These are phyloP conservation scores for Shinisaurus crocodilurus DNA, from an alignment of 2,113 vertebrate genomes.

Conservation along the genomic window DNA sequence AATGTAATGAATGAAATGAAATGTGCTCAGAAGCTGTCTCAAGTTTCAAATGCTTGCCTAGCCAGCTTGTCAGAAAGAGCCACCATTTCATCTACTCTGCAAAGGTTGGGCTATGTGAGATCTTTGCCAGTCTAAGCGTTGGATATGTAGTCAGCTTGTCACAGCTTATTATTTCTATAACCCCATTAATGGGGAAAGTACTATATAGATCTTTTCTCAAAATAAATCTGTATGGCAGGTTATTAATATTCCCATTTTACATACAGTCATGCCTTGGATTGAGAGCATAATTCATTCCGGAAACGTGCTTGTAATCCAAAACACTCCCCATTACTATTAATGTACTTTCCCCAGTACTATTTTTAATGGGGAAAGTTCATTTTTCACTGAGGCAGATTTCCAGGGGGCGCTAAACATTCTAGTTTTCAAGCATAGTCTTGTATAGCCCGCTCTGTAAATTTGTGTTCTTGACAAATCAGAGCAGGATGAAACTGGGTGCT, in stretches of 20 bases:
- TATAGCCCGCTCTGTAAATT: neutral
- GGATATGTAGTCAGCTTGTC: no score
- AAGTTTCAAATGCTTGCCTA: neutral
- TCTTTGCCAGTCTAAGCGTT: neutral
- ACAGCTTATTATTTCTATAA: neutral
- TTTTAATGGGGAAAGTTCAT: no score
- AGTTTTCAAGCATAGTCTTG: neutral
- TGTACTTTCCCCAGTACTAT: no score
- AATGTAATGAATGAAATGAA: no score
- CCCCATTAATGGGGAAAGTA: neutral
- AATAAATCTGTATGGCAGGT: neutral
- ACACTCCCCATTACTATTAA: no score
- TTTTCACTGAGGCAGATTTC: neutral
- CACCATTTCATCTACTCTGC: neutral
- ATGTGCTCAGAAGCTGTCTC: neutral
- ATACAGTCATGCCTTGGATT: no score
- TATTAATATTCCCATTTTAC: neutral
- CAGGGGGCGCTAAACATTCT: neutral
- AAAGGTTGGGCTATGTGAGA: neutral
- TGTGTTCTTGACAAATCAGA: neutral
- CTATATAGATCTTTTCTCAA: neutral
- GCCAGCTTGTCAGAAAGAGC: neutral
- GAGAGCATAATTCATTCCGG: no score
- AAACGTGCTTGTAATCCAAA: no score
- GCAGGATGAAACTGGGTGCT: neutral